Conservation (phyloP, 92 coral and sea anemone species). For the Chrysogorgia sp. region DNA sequence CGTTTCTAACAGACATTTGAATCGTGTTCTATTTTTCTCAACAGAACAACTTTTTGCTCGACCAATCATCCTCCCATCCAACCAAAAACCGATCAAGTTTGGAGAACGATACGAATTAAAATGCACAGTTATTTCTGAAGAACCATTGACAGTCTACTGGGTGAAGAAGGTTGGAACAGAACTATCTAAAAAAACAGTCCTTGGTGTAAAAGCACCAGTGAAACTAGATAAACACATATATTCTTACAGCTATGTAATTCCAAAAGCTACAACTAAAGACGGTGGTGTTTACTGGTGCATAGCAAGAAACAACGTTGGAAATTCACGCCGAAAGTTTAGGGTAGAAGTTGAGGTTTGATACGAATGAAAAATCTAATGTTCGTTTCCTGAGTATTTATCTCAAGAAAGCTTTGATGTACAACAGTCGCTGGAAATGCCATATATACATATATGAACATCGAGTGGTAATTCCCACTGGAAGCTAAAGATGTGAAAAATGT, state of each 20-base stretch:
- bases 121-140: constrained; percentile 22
- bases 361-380: neutral
- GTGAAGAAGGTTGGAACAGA: neutral
- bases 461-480: too few relatives aligned
- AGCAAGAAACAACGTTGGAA: constrained; percentile 18
- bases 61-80: constrained; percentile 25
- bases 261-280: constrained; percentile 9
- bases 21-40: neutral
- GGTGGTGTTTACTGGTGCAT: constrained; percentile 36
- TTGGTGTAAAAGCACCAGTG: neutral
- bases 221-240: constrained; percentile 32
- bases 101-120: constrained; percentile 27
- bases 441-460: too few relatives aligned
- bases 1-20: neutral
- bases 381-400: neutral
- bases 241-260: constrained; percentile 12
- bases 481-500: too few relatives aligned
- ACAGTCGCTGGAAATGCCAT: neutral
- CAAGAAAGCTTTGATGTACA: too few relatives aligned
- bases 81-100: neutral
- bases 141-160: constrained; percentile 2
- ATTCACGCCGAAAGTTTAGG: constrained; percentile 23
- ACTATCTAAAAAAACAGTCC: neutral
- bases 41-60: constrained; percentile 27
- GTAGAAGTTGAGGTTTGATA: constrained; percentile 12